Evolutionary conservation across 2,113 vertebrate genomes (phyloP), one percentile per base, ranked within the genome.

Genomic region (Atherinomorus stipes): DNA sequence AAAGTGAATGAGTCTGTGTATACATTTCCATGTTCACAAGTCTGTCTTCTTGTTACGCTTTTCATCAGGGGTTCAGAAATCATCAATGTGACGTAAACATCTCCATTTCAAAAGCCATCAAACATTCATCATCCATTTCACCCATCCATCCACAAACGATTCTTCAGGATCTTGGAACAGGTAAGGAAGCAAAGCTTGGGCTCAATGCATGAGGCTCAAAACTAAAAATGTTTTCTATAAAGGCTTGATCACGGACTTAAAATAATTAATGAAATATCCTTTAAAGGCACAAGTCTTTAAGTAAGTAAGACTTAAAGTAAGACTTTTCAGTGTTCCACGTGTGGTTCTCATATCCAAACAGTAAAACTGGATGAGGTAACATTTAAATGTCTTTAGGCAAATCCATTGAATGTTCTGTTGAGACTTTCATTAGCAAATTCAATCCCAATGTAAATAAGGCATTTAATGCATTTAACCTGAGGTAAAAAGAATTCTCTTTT

Each of bases 81-180:
- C 86, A 80, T 65, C 77, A 12, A 7, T 64, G 57, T 87, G 61
- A 23, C 76, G 73, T 76, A 40, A 63, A 53, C 61, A 80, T 81
- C 84, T 81, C 51, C 83, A 86, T 88, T 67, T 50, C 78, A 50
- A 80, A 80, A 62, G 13, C 72, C 85, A 84, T 90, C 68, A 63
- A 45, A 71, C 78, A 74, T 75, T 66, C n/a, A 23, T 28, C 80
- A 60, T 81, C 49, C 60, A 73, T 86, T 84, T 70, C n/a, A 73
- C 81, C 85, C 60, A 78, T 76, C 71, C 71, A 76, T 84, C 65
- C 59, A 68, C 85, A 77, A 74, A 11, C 37, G 81, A 84, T 75
- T 23, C 74, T 81, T 62, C 77, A 58, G 63, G 78, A 80, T 62
- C 84, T 58, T 52, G 76, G 2, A 74, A 16, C 78, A 93, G 90